Base-by-base conservation (phyloP, 2,113 vertebrate species). In the Callopanchax toddi region DNA sequence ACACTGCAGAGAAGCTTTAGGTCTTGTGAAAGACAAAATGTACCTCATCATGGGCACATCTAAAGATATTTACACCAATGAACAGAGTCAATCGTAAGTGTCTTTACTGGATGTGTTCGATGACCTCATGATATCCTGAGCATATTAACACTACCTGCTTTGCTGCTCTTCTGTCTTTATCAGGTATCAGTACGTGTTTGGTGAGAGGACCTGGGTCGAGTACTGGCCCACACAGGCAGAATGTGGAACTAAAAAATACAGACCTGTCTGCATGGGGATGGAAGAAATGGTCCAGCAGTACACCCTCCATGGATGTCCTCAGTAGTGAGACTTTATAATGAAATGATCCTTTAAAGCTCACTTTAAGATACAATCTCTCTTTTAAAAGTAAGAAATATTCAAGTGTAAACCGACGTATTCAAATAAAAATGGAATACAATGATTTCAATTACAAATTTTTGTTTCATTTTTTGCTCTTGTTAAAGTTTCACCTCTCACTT, bases 31-130 rank as follows among this genome's bases (percentile, higher is more conserved):
- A 1, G 79, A 61, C 5, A 87, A 85, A 46, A 67, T 39, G 1
- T 91, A 90, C 56, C 88, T 92, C 16, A 73, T 92, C 76, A 91
- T 91, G 88, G 90, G 91, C 4, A 18, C 63, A 4, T 79, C 81
- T 15, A 60, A 26, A 44, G 85, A 90, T 50, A 78, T 86, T 60
- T 6, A 65, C 46, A 43, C 3, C 49, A 55, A 75, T 8, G 23
- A 61, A 0, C 0, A 18, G 3, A 16, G 8, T 3, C 11, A 56
- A 34, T 0, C 11, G 80, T 85, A 56, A 65, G 84, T 81, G 43
- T 5, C 9, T 13, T 45, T 39, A 17, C 2, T 18, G 12, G 9
- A 22, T 48, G 7, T 0, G 18, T 48, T 17, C 6, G 17, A 10
- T 32, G 2, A 13, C 17, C 11, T 23, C 25, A 2, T 25, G 13